Evolutionary conservation across 2,888 invertebrate species (phyloP).

Genomic region (Lepidocyrtinus sp.): DNA sequence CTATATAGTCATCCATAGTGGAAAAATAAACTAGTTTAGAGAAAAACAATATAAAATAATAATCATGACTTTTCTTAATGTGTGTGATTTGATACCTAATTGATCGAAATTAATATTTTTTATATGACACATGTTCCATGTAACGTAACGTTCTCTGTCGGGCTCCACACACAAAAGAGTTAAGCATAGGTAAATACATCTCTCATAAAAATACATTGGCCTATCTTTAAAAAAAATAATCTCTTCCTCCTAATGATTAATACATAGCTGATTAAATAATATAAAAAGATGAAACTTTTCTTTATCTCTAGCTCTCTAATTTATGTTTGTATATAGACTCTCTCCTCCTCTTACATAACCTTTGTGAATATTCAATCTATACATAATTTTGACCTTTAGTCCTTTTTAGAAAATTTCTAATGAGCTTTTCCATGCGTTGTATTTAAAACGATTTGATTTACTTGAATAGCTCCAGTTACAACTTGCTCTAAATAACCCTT

Average conservation of each 20-base stretch:
- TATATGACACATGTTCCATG: conserved; percentile 57
- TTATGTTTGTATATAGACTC: conserved; percentile 30
- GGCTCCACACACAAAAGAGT: conserved; percentile 59
- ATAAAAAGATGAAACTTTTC: conserved; percentile 11
- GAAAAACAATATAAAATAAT: neutral
- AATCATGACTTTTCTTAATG: neutral
- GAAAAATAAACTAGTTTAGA: neutral
- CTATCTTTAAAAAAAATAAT: conserved; percentile 23
- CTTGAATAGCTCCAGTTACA: too few relatives aligned
- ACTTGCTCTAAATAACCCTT: too few relatives aligned
- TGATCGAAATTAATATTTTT: conserved; percentile 56
- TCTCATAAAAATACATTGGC: conserved; percentile 44
- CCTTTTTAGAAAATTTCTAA: too few relatives aligned
- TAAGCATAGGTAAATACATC: conserved; percentile 57
- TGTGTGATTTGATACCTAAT: conserved; percentile 50
- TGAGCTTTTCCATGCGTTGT: too few relatives aligned
- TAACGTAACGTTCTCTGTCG: conserved; percentile 52
- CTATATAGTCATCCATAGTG: conserved; percentile 18
- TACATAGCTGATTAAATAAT: conserved; percentile 16
- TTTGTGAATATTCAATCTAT: too few relatives aligned
- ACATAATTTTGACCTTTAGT: too few relatives aligned
- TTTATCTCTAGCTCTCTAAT: conserved; percentile 17
- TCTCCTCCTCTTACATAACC: neutral
- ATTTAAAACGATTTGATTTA: too few relatives aligned
- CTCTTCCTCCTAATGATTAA: conserved; percentile 34